Conservation (phyloP, 1,140 invertebrate genomes). For the Cydia splendana region DNA sequence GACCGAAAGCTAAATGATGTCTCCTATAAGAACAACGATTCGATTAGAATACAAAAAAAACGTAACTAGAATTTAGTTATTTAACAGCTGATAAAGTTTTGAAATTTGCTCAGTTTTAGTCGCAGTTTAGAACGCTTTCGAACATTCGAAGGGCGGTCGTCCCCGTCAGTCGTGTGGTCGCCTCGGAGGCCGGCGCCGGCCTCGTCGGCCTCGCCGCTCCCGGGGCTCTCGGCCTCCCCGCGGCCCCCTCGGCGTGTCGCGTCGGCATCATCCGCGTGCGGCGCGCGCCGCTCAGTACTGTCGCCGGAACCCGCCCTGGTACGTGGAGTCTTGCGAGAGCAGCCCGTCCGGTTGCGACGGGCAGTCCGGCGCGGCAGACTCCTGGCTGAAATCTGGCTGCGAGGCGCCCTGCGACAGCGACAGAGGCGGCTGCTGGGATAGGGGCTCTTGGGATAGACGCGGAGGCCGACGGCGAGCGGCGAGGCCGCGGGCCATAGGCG, state of each 20-base stretch:
- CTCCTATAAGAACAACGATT: conserved; percentile 5
- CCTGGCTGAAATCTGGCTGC: conserved; percentile 92
- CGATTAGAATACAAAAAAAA: conserved; percentile 12
- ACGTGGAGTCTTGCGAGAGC: conserved; percentile 96
- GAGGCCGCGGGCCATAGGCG: conserved; percentile 36
- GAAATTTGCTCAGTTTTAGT: conserved; percentile 2
- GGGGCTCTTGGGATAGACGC: conserved; percentile 79
- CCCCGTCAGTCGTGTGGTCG: conserved; percentile 28
- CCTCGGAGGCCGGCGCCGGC: conserved; percentile 11
- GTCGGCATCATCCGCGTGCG: conserved; percentile 40
- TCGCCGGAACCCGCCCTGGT: conserved; percentile 87
- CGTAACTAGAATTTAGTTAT: neutral
- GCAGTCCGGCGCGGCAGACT: conserved; percentile 93
- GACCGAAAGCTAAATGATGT: conserved; percentile 3
- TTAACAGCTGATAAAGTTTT: neutral
- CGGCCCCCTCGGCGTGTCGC: neutral
- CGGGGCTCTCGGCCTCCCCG: conserved; percentile 32
- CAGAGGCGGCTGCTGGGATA: conserved; percentile 84
- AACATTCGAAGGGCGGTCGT: neutral
- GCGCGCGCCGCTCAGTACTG: conserved; percentile 82
- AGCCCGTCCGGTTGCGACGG: conserved; percentile 97
- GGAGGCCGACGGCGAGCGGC: conserved; percentile 51
- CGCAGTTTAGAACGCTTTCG: neutral
- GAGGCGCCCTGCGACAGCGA: conserved; percentile 88
- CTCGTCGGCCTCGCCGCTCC: neutral